phyloP scores from a whole-genome alignment of 2,888 invertebrate genomes.

The Sclerodermus sp. region DNA sequence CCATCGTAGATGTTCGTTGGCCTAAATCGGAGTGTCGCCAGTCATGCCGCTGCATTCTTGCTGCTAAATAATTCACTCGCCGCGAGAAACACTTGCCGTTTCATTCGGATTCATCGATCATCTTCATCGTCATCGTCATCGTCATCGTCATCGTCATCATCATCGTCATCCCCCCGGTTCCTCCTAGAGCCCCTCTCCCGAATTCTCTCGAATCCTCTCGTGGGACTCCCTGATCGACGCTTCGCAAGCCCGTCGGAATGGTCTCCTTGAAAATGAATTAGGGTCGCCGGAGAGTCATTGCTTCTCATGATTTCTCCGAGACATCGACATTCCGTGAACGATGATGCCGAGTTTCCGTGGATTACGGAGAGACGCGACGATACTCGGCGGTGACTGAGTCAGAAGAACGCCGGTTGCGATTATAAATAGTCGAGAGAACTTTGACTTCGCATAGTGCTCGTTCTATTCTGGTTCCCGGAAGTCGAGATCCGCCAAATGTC shows the following conservation, averaged over 20 bases:
- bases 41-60: slow-evolving; percentile 20
- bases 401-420: neutral
- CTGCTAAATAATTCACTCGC: slow-evolving; percentile 6
- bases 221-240: too few relatives aligned
- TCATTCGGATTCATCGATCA: slow-evolving; percentile 9
- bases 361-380: too few relatives aligned
- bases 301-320: too few relatives aligned
- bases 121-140: neutral
- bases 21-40: slow-evolving; percentile 26
- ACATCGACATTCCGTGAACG: too few relatives aligned
- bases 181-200: too few relatives aligned
- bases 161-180: too few relatives aligned
- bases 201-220: too few relatives aligned
- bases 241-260: too few relatives aligned
- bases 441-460: neutral
- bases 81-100: slow-evolving; percentile 1
- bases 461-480: slow-evolving; percentile 8
- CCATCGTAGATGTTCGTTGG: slow-evolving; percentile 23
- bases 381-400: neutral
- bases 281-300: too few relatives aligned
- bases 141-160: too few relatives aligned
- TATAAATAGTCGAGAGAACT: neutral
- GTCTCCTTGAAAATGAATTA: too few relatives aligned
- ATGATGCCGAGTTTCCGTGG: too few relatives aligned
- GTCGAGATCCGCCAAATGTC: slow-evolving; percentile 14